Evolutionary conservation across 2,888 invertebrate genomes (phyloP).

Genomic region (Macrosoma leucophasiata): DNA sequence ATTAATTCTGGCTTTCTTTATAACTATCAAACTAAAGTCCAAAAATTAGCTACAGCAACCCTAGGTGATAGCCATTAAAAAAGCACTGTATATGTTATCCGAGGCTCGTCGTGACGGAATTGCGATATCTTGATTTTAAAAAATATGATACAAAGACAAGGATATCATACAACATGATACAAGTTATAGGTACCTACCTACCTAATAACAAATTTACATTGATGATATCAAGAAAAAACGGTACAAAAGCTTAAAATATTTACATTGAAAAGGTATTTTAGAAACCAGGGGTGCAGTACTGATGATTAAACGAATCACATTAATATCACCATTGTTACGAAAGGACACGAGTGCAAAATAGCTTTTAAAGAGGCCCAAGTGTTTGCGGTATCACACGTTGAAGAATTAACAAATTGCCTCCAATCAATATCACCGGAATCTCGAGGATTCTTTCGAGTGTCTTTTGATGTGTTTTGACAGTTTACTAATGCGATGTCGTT

Average conservation of each 20-base stretch:
- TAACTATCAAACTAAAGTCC: too few relatives aligned
- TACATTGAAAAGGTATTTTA: slow-evolving; percentile 19
- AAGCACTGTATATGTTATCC: too few relatives aligned
- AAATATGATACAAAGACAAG: too few relatives aligned
- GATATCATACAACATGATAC: too few relatives aligned
- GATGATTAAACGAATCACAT: slow-evolving; percentile 40
- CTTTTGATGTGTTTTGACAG: slow-evolving; percentile 72
- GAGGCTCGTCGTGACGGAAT: too few relatives aligned
- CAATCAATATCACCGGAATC: slow-evolving; percentile 59
- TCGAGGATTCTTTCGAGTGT: slow-evolving; percentile 49
- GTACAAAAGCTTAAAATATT: slow-evolving; percentile 8
- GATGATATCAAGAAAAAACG: too few relatives aligned
- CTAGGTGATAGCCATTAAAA: too few relatives aligned
- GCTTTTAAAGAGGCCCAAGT: slow-evolving; percentile 41
- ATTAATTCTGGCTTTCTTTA: too few relatives aligned
- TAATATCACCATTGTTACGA: slow-evolving; percentile 41
- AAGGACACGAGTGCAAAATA: slow-evolving; percentile 46
- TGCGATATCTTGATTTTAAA: too few relatives aligned
- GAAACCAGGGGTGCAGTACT: slow-evolving; percentile 6
- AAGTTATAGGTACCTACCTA: too few relatives aligned
- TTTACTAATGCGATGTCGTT: slow-evolving; percentile 71
- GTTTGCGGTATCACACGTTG: slow-evolving; percentile 49
- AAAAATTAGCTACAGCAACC: too few relatives aligned
- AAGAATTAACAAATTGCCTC: slow-evolving; percentile 65
- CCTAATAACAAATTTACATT: too few relatives aligned